Conservation (phyloP, 1,140 invertebrate genomes). For the Atta colombica region DNA sequence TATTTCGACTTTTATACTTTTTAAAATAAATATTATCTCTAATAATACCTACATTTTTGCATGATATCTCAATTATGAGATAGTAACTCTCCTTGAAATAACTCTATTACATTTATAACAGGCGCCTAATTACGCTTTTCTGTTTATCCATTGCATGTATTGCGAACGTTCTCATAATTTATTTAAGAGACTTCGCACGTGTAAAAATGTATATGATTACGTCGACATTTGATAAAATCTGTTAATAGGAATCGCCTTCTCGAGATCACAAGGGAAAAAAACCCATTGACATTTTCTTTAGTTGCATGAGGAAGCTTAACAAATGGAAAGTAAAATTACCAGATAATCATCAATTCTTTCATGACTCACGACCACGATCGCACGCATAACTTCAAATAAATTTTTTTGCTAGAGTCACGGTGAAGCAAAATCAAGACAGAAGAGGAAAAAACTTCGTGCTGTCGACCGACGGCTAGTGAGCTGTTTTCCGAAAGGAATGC, state of each 20-base stretch:
- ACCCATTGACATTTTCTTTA: not conserved
- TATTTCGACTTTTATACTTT: not conserved
- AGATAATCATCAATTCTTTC: not conserved
- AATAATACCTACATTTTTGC: not conserved
- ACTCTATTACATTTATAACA: conserved; percentile 29
- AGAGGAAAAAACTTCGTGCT: not conserved
- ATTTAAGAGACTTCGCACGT: not conserved
- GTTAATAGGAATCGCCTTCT: not conserved
- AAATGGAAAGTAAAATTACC: not conserved
- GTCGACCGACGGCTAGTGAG: conserved; percentile 6
- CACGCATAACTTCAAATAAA: not conserved
- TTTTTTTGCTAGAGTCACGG: not conserved
- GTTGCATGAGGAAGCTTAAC: not conserved
- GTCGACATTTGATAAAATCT: not conserved
- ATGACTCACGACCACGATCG: not conserved
- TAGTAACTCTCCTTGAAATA: not conserved
- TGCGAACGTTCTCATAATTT: not conserved
- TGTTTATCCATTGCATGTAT: not conserved
- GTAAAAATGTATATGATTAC: not conserved
- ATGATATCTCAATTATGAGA: not conserved
- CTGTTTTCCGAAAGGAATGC: conserved; percentile 47
- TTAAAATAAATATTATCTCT: not conserved
- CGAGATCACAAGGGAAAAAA: not conserved
- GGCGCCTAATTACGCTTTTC: not conserved
- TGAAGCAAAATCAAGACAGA: not conserved